A percentile compares a stretch with the other conserved stretches of the same genome.
Evolutionary conservation across 2,888 invertebrate genomes (phyloP).

Genomic region (Entomobrya multifasciata): DNA sequence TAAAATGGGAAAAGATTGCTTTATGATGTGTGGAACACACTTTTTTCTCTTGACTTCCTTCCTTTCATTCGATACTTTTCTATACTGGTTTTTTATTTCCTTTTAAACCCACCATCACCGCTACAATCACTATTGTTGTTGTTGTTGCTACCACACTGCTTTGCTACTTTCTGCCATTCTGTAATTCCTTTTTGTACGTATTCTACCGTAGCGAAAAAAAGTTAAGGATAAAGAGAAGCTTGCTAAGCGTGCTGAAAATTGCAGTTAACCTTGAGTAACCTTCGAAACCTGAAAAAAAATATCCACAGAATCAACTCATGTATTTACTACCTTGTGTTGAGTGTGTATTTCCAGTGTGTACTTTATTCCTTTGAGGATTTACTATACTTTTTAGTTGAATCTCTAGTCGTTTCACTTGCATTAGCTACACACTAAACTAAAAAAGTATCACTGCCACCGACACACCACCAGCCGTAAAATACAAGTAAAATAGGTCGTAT

Average conservation of each 20-base stretch:
- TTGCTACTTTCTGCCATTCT: no score
- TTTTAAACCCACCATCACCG: slow-evolving; percentile 1
- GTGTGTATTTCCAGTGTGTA: not conserved
- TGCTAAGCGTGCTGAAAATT: slow-evolving; percentile 11
- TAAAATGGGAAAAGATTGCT: slow-evolving; percentile 77
- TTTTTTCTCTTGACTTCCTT: slow-evolving; percentile 70
- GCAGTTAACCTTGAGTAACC: slow-evolving; percentile 28
- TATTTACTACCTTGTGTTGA: not conserved
- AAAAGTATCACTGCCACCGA: no score
- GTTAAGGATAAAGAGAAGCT: not conserved
- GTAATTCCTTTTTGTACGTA: no score
- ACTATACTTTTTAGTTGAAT: no score
- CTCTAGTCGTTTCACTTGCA: no score
- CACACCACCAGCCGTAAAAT: not conserved
- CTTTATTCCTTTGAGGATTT: not conserved
- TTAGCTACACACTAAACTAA: not conserved
- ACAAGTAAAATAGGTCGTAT: not conserved
- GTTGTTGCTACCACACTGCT: not conserved
- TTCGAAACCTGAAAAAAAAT: not conserved
- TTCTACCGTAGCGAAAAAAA: not conserved
- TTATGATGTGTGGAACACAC: slow-evolving; percentile 77
- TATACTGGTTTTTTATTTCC: slow-evolving; percentile 43
- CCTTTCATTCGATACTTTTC: slow-evolving; percentile 62
- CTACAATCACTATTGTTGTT: not conserved
- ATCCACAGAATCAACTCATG: not conserved